Conservation (phyloP, 2,888 invertebrate genomes). For the Trimorus sp. region DNA sequence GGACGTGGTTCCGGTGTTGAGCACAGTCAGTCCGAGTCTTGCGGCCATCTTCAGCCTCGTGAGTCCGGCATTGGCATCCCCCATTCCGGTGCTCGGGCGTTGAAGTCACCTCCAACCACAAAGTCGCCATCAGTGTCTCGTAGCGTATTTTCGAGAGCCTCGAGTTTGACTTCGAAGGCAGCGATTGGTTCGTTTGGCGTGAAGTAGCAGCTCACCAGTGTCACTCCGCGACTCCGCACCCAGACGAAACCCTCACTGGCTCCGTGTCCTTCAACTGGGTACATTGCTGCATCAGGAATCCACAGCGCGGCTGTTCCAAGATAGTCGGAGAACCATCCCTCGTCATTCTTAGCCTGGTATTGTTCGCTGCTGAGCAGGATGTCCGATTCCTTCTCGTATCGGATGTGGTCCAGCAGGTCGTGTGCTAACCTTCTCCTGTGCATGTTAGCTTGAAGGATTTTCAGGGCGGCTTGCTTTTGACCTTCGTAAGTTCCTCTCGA, state of each 20-base stretch:
- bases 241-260: slow-evolving; percentile 3
- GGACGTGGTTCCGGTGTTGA: slow-evolving; percentile 41
- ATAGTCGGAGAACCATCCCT: slow-evolving; percentile 22
- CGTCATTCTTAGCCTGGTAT: neutral
- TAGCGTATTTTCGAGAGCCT: slow-evolving; percentile 1
- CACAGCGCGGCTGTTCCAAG: slow-evolving; percentile 4
- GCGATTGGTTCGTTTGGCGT: slow-evolving; percentile 19
- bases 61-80: slow-evolving; percentile 66
- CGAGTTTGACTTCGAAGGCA: slow-evolving; percentile 30
- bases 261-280: neutral
- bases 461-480: neutral
- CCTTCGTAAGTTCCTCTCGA: slow-evolving; percentile 39
- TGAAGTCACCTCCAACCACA: slow-evolving; percentile 55
- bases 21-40: slow-evolving; percentile 28
- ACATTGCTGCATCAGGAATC: neutral
- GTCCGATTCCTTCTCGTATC: slow-evolving; percentile 19
- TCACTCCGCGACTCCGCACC: neutral
- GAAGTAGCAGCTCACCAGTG: slow-evolving; percentile 18
- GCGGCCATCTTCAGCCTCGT: slow-evolving; percentile 52
- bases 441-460: slow-evolving; percentile 64
- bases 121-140: slow-evolving; percentile 31
- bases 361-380: slow-evolving; percentile 31
- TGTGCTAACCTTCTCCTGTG: slow-evolving; percentile 60
- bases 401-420: slow-evolving; percentile 51
- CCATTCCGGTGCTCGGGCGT: slow-evolving; percentile 65